Evolutionary conservation across 2,888 invertebrate species (phyloP).

Genomic region (Eupithecia dodoneata): DNA sequence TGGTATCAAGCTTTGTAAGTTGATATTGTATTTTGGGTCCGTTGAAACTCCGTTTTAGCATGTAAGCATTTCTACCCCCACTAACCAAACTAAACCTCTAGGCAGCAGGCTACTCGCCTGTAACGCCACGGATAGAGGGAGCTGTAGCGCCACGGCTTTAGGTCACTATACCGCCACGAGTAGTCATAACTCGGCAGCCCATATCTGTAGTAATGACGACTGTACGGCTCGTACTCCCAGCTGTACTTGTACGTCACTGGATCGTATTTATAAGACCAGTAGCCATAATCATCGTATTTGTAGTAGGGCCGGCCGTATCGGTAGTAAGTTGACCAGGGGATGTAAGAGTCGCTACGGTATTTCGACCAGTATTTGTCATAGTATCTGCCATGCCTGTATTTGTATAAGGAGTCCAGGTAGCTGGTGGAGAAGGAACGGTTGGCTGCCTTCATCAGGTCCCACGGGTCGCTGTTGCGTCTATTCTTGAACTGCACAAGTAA

Average conservation of each 20-base stretch:
- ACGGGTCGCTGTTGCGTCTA: slow-evolving; percentile 63
- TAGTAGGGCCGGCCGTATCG: slow-evolving; percentile 29
- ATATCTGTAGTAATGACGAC: slow-evolving; percentile 24
- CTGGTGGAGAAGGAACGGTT: slow-evolving; percentile 66
- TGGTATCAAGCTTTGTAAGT: neutral
- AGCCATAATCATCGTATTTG: slow-evolving; percentile 25
- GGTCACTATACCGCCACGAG: slow-evolving; percentile 31
- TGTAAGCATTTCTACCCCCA: slow-evolving; percentile 16
- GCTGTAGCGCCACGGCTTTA: slow-evolving; percentile 31
- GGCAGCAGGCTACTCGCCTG: slow-evolving; percentile 32
- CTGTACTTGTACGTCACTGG: slow-evolving; percentile 27
- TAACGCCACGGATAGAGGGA: slow-evolving; percentile 30
- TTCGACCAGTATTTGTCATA: slow-evolving; percentile 30
- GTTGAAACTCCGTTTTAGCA: slow-evolving; percentile 5
- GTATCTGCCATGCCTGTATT: slow-evolving; percentile 59
- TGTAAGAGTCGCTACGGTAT: slow-evolving; percentile 33
- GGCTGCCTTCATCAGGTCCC: slow-evolving; percentile 63
- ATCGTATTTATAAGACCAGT: slow-evolving; percentile 25
- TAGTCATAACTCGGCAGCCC: slow-evolving; percentile 28
- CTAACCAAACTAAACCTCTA: slow-evolving; percentile 12
- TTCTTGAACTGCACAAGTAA: slow-evolving; percentile 56
- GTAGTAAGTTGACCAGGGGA: slow-evolving; percentile 34
- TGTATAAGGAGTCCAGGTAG: slow-evolving; percentile 67
- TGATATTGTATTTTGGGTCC: neutral
- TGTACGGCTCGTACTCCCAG: slow-evolving; percentile 24